A percentile compares a stretch with the other conserved stretches of the same genome.
These are phyloP conservation scores for Chromobotia macracanthus DNA, from an alignment of 2,797 vertebrate species.

Conservation along the genomic window DNA sequence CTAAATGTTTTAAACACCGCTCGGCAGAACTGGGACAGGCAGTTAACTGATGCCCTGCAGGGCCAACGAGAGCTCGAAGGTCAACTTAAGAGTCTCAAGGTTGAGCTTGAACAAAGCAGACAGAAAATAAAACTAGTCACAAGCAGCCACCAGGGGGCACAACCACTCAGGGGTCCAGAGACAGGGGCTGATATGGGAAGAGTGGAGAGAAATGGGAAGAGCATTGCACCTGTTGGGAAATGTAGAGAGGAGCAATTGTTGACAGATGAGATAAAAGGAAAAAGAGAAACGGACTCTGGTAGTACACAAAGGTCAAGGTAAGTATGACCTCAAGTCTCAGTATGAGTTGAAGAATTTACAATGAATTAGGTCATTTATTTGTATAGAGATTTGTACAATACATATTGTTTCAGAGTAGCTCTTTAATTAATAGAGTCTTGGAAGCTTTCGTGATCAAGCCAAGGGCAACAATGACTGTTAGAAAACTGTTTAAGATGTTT, in stretches of 20 bases:
- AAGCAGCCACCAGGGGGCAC: slow-evolving; percentile 37
- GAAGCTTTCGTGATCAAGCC: too few relatives aligned
- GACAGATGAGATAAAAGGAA: slow-evolving; percentile 33
- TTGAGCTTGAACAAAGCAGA: slow-evolving; percentile 71
- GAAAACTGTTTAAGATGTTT: too few relatives aligned
- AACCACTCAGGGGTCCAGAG: slow-evolving; percentile 55
- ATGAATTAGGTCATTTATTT: too few relatives aligned
- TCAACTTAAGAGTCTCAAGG: slow-evolving; percentile 69
- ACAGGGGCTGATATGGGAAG: slow-evolving; percentile 53
- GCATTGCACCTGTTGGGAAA: slow-evolving; percentile 68
- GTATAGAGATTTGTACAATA: too few relatives aligned
- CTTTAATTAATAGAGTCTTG: too few relatives aligned
- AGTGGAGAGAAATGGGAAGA: slow-evolving; percentile 70
- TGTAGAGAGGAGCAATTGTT: slow-evolving; percentile 58
- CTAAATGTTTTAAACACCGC: slow-evolving; percentile 61
- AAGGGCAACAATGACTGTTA: too few relatives aligned
- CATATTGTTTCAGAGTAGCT: too few relatives aligned
- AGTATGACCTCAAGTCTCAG: slow-evolving; percentile 1
- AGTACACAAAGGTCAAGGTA: slow-evolving; percentile 76
- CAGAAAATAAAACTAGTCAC: slow-evolving; percentile 60
- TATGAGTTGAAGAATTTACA: too few relatives aligned
- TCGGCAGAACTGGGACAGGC: slow-evolving; percentile 68
- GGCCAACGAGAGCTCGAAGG: slow-evolving; percentile 70
- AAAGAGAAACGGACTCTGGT: slow-evolving; percentile 51
- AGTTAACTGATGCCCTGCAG: slow-evolving; percentile 68